phyloP scores from a whole-genome alignment of 2,113 vertebrate species.

The Colinus virginianus region DNA sequence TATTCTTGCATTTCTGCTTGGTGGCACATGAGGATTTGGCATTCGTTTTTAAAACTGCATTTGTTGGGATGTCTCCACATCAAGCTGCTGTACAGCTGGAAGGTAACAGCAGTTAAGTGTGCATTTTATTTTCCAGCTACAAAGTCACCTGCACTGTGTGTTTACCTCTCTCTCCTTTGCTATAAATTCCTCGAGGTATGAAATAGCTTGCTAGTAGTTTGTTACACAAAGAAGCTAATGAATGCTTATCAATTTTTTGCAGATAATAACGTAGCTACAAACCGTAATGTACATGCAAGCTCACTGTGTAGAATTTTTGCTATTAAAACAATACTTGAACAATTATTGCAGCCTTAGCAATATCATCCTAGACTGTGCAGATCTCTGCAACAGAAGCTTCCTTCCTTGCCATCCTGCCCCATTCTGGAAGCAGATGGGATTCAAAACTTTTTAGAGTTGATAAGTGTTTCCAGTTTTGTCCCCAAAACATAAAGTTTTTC shows the following conservation, averaged over 20 bases:
- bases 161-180: constrained; percentile 64
- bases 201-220: constrained; percentile 82
- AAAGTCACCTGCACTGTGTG: constrained; percentile 66
- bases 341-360: neutral
- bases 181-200: constrained; percentile 81
- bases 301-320: constrained; percentile 66
- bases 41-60: constrained; percentile 29
- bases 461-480: neutral
- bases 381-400: neutral
- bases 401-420: neutral
- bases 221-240: constrained; percentile 73
- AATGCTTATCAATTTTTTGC: constrained; percentile 78
- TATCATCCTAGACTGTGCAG: neutral
- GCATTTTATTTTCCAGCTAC: constrained; percentile 71
- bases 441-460: neutral
- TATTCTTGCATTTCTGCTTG: neutral
- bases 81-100: constrained; percentile 15
- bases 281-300: constrained; percentile 58
- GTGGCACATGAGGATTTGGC: neutral
- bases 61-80: constrained; percentile 45
- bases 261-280: constrained; percentile 69
- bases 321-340: constrained; percentile 43
- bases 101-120: constrained; percentile 56
- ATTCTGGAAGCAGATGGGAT: fast-evolving
- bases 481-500: neutral